phyloP scores from a whole-genome alignment of 2,797 vertebrate genomes.

The Scleropages formosus region DNA sequence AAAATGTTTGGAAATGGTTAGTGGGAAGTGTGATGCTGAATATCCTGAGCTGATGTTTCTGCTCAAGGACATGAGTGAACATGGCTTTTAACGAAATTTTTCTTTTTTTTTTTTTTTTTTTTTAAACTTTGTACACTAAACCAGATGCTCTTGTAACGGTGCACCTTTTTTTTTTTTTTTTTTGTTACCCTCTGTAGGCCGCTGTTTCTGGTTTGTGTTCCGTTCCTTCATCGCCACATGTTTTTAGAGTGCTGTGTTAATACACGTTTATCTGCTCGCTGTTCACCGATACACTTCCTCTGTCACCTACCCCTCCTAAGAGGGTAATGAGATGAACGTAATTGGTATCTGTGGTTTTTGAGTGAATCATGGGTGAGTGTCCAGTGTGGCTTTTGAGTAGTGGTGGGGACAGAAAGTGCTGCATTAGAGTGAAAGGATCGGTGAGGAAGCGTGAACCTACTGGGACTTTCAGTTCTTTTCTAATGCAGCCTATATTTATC shows the following conservation, averaged over 20 bases:
- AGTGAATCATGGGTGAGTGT: neutral
- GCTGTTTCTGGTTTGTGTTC: neutral
- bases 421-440: slow-evolving; percentile 1
- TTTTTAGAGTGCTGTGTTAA: neutral
- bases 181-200: slow-evolving; percentile 44
- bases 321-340: neutral
- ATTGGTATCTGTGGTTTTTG: slow-evolving; percentile 22
- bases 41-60: too few relatives aligned
- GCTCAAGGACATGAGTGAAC: neutral
- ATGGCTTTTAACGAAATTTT: too few relatives aligned
- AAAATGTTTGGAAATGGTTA: too few relatives aligned
- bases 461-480: neutral
- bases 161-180: slow-evolving; percentile 46
- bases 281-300: neutral
- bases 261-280: neutral
- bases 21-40: too few relatives aligned
- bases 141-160: slow-evolving; percentile 31
- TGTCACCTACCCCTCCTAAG: neutral
- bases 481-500: slow-evolving; percentile 22
- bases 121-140: too few relatives aligned
- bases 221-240: neutral
- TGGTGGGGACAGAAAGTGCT: slow-evolving; percentile 4
- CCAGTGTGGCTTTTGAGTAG: slow-evolving; percentile 30
- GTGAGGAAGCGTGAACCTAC: neutral
- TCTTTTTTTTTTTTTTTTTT: neutral